Conservation (phyloP, 2,888 invertebrate genomes). For the Pollenia angustigena region DNA sequence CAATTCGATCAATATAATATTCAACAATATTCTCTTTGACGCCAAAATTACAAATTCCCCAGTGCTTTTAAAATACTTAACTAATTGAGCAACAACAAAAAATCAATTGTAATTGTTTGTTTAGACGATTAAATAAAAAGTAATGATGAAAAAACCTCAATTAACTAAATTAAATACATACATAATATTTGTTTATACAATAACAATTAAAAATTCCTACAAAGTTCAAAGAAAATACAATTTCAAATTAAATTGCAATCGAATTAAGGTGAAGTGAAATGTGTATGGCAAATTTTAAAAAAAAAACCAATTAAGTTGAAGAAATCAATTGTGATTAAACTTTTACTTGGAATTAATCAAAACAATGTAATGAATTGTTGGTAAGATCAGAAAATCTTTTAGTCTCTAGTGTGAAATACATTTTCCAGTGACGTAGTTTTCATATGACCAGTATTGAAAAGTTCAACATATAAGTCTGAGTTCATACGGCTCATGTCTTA, state of each 20-base stretch:
- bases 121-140: neutral
- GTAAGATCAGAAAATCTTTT: too few species aligned
- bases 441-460: too few species aligned
- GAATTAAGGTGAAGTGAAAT: neutral
- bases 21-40: constrained; percentile 5
- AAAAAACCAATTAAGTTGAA: neutral
- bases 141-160: neutral
- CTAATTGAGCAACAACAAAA: constrained; percentile 27
- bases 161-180: neutral
- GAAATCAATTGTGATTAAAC: neutral
- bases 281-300: neutral
- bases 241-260: neutral
- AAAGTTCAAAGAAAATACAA: constrained; percentile 14
- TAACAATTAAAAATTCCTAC: neutral
- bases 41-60: neutral
- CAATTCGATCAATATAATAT: constrained; percentile 2
- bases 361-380: neutral
- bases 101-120: constrained; percentile 7
- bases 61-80: constrained; percentile 35
- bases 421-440: too few species aligned
- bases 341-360: constrained; percentile 15
- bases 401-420: too few species aligned
- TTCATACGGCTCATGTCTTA: too few species aligned
- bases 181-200: neutral
- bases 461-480: too few species aligned